These are phyloP conservation scores for Achlya flavicornis DNA, from an alignment of 2,888 invertebrate genomes.

Conservation along the genomic window DNA sequence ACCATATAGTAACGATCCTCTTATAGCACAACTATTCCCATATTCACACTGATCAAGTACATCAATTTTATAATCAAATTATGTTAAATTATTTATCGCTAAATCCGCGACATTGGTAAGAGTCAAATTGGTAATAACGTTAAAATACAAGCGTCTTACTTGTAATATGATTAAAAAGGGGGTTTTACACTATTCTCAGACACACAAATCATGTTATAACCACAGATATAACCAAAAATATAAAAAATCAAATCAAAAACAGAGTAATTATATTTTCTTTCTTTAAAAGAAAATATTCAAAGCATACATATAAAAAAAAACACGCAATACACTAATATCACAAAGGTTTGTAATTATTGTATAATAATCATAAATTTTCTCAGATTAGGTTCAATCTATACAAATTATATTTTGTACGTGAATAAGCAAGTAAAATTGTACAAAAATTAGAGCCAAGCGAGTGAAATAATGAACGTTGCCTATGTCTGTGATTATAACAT, in stretches of 20 bases:
- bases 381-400: too few species aligned
- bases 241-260: not conserved
- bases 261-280: too few species aligned
- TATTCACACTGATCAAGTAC: slow-evolving; percentile 18
- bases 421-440: too few species aligned
- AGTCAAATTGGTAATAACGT: slow-evolving; percentile 30
- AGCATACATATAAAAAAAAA: not conserved
- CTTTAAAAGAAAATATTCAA: not conserved
- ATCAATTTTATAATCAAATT: slow-evolving; percentile 29
- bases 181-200: slow-evolving; percentile 32
- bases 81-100: slow-evolving; percentile 24
- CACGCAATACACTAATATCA: slow-evolving; percentile 17
- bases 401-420: too few species aligned
- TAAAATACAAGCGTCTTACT: slow-evolving; percentile 27
- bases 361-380: not conserved
- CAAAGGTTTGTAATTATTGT: slow-evolving; percentile 15
- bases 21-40: too few species aligned
- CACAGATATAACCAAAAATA: slow-evolving; percentile 30
- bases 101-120: slow-evolving; percentile 28
- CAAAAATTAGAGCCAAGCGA: not conserved
- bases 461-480: slow-evolving; percentile 9
- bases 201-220: slow-evolving; percentile 38
- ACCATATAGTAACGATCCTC: not conserved
- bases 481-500: slow-evolving; percentile 46
- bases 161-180: slow-evolving; percentile 31